Percentiles rank a stretch among this genome's conserved stretches.
Conservation (phyloP, 2,113 vertebrate species). For the Axis porcinus region DNA sequence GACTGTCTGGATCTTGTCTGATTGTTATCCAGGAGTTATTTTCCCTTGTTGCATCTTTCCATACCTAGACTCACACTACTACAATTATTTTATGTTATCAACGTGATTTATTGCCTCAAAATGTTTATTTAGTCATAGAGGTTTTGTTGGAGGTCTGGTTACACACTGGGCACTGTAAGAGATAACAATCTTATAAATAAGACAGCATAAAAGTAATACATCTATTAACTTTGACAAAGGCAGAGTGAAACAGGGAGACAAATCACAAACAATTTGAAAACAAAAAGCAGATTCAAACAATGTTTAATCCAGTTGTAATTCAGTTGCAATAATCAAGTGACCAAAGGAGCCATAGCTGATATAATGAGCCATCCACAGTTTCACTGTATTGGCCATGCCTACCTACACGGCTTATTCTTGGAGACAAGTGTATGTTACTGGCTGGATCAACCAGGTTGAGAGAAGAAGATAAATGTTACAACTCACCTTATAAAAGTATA, state of each 20-base stretch:
- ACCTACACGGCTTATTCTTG: not conserved
- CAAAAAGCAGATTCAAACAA: not conserved
- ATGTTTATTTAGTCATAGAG: not conserved
- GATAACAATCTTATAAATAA: not conserved
- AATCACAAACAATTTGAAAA: not conserved
- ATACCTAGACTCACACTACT: not conserved
- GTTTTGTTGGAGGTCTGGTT: not conserved
- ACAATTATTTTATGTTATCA: not conserved
- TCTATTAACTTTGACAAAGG: not conserved
- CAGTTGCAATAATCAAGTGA: not conserved
- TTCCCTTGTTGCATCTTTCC: not conserved
- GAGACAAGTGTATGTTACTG: not conserved
- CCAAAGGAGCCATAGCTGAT: not conserved
- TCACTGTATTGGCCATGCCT: not conserved
- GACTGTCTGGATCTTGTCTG: not conserved
- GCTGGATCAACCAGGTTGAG: not conserved
- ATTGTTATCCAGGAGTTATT: not conserved
- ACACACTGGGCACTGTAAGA: not conserved
- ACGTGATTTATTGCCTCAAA: not conserved
- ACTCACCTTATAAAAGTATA: not conserved
- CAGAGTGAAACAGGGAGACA: not conserved
- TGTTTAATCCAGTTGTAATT: not conserved
- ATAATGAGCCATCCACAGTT: not conserved
- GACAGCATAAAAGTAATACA: not conserved
- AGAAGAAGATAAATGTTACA: not conserved